Evolutionary conservation across 1,140 invertebrate genomes (phyloP).

Genomic region (Phthorimaea operculella): DNA sequence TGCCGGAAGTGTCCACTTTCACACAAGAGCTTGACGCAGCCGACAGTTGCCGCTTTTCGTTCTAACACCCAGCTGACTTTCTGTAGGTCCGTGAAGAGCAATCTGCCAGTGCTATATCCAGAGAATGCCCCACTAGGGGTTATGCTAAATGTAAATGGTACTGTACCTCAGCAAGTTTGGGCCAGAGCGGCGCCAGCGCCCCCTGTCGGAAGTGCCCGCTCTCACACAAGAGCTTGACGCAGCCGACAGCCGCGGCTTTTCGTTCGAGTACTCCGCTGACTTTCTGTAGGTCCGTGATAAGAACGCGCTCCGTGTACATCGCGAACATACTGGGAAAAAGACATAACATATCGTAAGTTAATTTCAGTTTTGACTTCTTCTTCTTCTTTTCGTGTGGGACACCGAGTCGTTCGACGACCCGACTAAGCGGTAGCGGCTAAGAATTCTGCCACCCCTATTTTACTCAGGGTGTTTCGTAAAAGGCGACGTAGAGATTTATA

Average conservation of each 20-base stretch:
- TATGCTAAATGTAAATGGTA: too few species aligned
- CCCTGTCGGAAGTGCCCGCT: constrained; percentile 73
- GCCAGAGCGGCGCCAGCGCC: constrained; percentile 73
- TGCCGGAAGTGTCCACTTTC: constrained; percentile 77
- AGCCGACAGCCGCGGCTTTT: constrained; percentile 90
- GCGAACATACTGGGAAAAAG: constrained; percentile 84
- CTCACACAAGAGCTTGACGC: constrained; percentile 87
- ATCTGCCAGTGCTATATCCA: too few species aligned
- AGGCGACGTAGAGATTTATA: too few species aligned
- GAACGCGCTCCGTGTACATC: constrained; percentile 91
- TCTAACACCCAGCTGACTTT: constrained; percentile 86
- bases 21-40: constrained; percentile 85
- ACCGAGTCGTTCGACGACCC: too few species aligned
- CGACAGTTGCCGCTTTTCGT: constrained; percentile 89
- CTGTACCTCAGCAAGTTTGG: constrained; percentile 76
- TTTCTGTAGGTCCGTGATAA: constrained; percentile 88
- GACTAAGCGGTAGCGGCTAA: too few species aligned
- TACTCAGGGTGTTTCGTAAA: too few species aligned
- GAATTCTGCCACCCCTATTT: too few species aligned
- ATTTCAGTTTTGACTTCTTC: too few species aligned
- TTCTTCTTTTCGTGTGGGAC: too few species aligned
- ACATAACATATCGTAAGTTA: too few species aligned
- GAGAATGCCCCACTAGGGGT: too few species aligned
- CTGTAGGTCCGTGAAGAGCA: constrained; percentile 87
- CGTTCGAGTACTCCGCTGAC: constrained; percentile 83